Base-by-base conservation (phyloP, 64 coral and sea anemone species). In the Platygyra sinensis region DNA sequence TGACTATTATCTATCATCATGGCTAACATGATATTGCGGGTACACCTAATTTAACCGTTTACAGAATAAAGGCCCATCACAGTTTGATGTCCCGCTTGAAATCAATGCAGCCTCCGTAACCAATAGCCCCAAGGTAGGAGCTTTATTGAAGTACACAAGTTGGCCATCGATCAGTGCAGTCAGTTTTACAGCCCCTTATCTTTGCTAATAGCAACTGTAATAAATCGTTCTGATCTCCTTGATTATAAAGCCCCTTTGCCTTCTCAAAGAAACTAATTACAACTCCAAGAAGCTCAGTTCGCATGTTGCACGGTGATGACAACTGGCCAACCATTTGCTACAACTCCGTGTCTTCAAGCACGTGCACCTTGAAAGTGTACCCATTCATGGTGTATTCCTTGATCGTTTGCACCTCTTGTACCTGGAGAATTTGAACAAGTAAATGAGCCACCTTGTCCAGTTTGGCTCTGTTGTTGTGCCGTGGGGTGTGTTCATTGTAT, bases 311-410 rank as follows among this genome's bases (percentile, higher is more conserved):
- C 28, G 1, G n/a, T 32, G 52, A 31, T 79, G 22, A 10, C 36
- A 24, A 20, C 17, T 42, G 16, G 7, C 42, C 7, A 46, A 46
- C 36, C 33, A 22, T 22, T 20, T 77, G 73, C 80, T 74, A 93
- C 1, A 93, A 33, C 13, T 93, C 92, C 15, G 92, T 93, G 86
- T 93, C 92, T 71, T 93, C 92, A 16, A 93, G 30, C 38, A 93
- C 92, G 65, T 83, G 77, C 1, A 93, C 92, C 27, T 72, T 93
- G 18, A 93, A 93, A 14, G 86, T 89, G 18, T 84, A 83, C 27
- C 92, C 92, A 11, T 89, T 89, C 73, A 93, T 33, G 10, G 78
- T 89, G 36, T 93, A 93, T 71, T 93, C 78, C n/a, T 82, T 82
- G 6, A 71, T 76, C 24, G 92, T 94, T 59, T 89, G 79, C 9